Evolutionary conservation across 2,797 vertebrate genomes (phyloP).

Genomic region (Caiman crocodilus): DNA sequence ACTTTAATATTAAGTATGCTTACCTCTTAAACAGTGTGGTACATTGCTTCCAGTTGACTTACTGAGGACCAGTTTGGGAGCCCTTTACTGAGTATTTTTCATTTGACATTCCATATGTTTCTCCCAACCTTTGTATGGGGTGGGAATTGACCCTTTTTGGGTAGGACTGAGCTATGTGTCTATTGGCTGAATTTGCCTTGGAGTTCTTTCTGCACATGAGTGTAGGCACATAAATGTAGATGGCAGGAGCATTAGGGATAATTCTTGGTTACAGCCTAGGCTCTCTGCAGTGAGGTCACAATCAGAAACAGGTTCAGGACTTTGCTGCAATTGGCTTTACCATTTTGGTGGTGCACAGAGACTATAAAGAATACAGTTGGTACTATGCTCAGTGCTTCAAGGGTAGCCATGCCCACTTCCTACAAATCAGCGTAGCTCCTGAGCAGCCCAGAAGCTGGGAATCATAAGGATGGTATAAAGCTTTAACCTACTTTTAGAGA

Average conservation of each 20-base stretch:
- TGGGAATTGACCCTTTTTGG: neutral
- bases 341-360: neutral
- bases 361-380: neutral
- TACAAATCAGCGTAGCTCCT: neutral
- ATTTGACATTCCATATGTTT: neutral
- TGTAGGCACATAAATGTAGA: too few relatives aligned
- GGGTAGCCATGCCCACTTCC: neutral
- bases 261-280: neutral
- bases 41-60: neutral
- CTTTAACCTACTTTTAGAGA: neutral
- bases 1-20: neutral
- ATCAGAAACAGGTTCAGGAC: neutral
- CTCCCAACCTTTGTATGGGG: neutral
- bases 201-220: neutral
- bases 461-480: neutral
- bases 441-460: neutral
- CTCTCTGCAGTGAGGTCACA: neutral
- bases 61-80: neutral
- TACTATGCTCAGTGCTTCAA: fast-evolving
- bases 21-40: neutral
- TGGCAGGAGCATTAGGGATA: neutral
- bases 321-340: neutral
- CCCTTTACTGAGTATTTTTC: neutral
- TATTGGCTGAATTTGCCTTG: neutral
- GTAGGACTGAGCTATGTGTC: fast-evolving